phyloP scores from a whole-genome alignment of 1,140 invertebrate species.

The Calycopis cecrops region DNA sequence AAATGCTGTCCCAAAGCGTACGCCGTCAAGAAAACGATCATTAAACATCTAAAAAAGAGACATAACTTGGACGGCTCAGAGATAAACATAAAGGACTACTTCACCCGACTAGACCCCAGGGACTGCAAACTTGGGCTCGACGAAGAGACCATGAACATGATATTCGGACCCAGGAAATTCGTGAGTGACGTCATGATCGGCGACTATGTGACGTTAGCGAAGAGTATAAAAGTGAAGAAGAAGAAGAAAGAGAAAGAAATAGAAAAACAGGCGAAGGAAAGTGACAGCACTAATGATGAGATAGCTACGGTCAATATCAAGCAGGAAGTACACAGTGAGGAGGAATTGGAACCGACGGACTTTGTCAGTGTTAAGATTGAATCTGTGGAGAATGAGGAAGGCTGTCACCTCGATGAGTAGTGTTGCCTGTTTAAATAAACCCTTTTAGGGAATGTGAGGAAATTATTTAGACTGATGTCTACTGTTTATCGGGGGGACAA shows the following conservation, averaged over 20 bases:
- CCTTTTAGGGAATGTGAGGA: too few relatives aligned
- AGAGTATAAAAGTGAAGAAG: slow-evolving; percentile 23
- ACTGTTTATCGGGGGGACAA: too few relatives aligned
- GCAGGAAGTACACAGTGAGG: slow-evolving; percentile 27
- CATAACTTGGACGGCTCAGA: slow-evolving; percentile 46
- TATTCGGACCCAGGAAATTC: slow-evolving; percentile 58
- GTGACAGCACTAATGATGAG: slow-evolving; percentile 22
- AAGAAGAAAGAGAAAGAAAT: slow-evolving; percentile 26
- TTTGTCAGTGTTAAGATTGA: slow-evolving; percentile 65
- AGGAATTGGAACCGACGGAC: slow-evolving; percentile 50
- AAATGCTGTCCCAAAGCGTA: slow-evolving; percentile 61
- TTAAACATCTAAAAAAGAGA: slow-evolving; percentile 57
- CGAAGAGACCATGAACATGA: slow-evolving; percentile 50
- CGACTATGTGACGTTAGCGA: slow-evolving; percentile 41
- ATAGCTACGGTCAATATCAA: slow-evolving; percentile 16
- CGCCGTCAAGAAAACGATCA: slow-evolving; percentile 54
- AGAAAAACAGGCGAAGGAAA: slow-evolving; percentile 29
- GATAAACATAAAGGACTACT: slow-evolving; percentile 47
- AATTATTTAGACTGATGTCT: too few relatives aligned
- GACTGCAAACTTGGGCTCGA: slow-evolving; percentile 59
- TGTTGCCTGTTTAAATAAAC: neutral
- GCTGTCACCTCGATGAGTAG: slow-evolving; percentile 1
- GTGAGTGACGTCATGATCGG: slow-evolving; percentile 30
- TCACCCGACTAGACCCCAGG: slow-evolving; percentile 50
- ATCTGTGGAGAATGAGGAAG: slow-evolving; percentile 39